Percentiles rank a stretch among this genome's conserved stretches.
phyloP scores from a whole-genome alignment of 2,888 invertebrate species.

The Dryobota labecula region DNA sequence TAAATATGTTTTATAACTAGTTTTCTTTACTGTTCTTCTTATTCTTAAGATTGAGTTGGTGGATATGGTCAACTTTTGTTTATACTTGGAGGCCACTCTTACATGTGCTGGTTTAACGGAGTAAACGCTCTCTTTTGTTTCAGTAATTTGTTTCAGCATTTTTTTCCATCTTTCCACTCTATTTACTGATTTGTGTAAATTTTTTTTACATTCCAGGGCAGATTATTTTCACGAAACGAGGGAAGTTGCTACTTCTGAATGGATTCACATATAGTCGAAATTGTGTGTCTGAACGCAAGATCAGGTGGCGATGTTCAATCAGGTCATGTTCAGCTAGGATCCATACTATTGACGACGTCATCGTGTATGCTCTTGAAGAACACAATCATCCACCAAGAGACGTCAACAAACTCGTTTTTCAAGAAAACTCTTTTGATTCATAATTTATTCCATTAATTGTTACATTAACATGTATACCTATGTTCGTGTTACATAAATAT shows the following conservation, averaged over 20 bases:
- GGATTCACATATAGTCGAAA: constrained; percentile 67
- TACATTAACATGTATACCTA: not conserved
- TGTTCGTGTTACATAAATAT: not conserved
- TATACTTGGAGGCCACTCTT: not conserved
- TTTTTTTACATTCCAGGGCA: constrained; percentile 48
- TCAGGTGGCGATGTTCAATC: constrained; percentile 71
- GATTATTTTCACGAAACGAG: constrained; percentile 49
- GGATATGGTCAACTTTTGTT: not conserved
- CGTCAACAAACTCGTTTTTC: not conserved
- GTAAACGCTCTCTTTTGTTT: not conserved
- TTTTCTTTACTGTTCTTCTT: not conserved
- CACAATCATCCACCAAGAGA: constrained; percentile 54
- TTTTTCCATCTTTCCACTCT: not conserved
- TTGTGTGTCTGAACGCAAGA: constrained; percentile 61
- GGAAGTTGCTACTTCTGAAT: constrained; percentile 66
- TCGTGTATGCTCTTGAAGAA: constrained; percentile 42
- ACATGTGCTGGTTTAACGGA: not conserved
- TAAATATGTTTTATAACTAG: not conserved
- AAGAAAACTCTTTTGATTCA: not conserved
- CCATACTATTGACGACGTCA: constrained; percentile 65
- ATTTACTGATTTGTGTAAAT: not conserved
- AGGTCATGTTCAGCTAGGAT: constrained; percentile 71
- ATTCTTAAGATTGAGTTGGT: not conserved
- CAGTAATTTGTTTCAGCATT: not conserved
- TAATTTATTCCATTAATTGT: not conserved